Evolutionary conservation across 2,113 vertebrate species (phyloP), one percentile per base, ranked within the genome.

Genomic region (Rhadina sibilatrix): DNA sequence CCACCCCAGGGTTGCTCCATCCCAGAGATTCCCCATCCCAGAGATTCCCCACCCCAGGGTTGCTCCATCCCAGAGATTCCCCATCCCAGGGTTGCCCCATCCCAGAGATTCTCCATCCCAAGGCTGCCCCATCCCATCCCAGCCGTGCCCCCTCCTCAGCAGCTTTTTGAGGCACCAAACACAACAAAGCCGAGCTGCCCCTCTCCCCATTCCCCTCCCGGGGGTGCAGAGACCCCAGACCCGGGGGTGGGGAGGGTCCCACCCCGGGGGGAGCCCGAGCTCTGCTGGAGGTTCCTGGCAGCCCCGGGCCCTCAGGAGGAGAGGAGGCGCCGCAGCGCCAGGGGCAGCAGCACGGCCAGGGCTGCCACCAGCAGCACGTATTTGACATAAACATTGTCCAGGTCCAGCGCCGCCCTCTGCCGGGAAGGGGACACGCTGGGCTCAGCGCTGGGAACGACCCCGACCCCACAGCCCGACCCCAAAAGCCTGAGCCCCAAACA

Each of bases 281-380:
- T 40, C 40, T 90, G 61, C 64, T 5, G 2, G 88, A 24, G 54
- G 24, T 81, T 77, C 71, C 77, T 69, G 82, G 30, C 59, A 16
- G 57, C 74, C 65, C 38, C 30, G 72, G 42, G 7, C 42, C 44
- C 0, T 98, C 97, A 98, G 31, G 91, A 64, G 53, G 38, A 92
- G 95, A 98, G 96, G 96, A 98, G 97, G 83, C 96, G 98, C 66
- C 95, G 97, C 91, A 98, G 52, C 89, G 97, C 94, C 27, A 98
- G 97, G 40, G 97, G 93, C 47, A 97, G 98, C 89, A 98, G 54
- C 33, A 98, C 50, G 65, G 98, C 79, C 94, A 98, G 77, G 25
- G 56, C 91, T 69, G 96, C 78, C 80, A 89, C 33, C 71, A 98
- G 15, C 94, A 98, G 16, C 94, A 98, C 74, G 15, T 96, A 98